phyloP scores from a whole-genome alignment of 2,888 invertebrate species.

The Urechis unicinctus region DNA sequence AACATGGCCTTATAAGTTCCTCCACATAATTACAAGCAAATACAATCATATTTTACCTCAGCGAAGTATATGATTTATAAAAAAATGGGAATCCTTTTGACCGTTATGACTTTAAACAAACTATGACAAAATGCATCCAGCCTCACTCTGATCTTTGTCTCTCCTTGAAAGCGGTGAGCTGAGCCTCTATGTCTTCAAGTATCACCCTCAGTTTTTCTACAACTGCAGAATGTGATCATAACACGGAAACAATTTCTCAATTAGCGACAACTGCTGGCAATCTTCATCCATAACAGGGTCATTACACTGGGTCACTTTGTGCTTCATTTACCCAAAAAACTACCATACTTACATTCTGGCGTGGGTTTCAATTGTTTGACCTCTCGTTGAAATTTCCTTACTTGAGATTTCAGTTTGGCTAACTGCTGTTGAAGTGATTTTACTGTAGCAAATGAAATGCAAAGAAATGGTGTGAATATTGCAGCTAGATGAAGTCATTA shows the following conservation, averaged over 20 bases:
- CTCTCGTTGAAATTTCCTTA: constrained; percentile 41
- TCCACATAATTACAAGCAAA: no score
- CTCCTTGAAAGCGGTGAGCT: constrained; percentile 41
- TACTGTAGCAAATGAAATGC: constrained; percentile 20
- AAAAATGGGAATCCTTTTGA: no score
- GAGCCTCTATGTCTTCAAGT: constrained; percentile 47
- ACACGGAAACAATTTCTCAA: no score
- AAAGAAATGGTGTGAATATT: not conserved
- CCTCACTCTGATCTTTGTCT: constrained; percentile 39
- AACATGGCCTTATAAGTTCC: no score
- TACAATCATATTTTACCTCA: not conserved
- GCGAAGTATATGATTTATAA: not conserved
- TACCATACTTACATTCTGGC: constrained; percentile 46
- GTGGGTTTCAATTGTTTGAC: constrained; percentile 43
- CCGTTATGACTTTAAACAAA: no score
- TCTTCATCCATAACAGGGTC: no score
- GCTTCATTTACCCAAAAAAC: no score
- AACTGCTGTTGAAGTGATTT: constrained; percentile 36
- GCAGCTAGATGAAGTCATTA: no score
- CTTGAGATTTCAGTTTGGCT: constrained; percentile 40
- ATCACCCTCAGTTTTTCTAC: constrained; percentile 44
- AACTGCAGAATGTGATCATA: constrained; percentile 30
- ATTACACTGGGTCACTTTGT: no score
- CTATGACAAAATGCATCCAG: no score
- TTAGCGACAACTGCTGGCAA: no score